Evolutionary conservation across 2,888 invertebrate species (phyloP).

Genomic region (Craniophora ligustri): DNA sequence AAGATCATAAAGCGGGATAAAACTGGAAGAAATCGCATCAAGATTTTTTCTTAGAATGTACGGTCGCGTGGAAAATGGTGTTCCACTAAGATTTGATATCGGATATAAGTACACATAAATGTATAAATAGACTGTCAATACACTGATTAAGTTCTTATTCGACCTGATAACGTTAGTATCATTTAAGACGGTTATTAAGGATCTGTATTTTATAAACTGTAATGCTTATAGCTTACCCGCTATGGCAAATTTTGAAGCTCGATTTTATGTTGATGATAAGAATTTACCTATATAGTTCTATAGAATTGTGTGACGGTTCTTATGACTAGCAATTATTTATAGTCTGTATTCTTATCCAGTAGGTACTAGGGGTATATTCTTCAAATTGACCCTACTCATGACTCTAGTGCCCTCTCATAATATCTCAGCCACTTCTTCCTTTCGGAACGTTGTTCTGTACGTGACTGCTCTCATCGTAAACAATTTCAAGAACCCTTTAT

Average conservation of each 20-base stretch:
- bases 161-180: constrained; percentile 13
- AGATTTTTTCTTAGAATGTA: constrained; percentile 30
- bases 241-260: too few relatives aligned
- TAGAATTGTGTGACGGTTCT: too few relatives aligned
- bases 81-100: constrained; percentile 11
- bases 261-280: too few relatives aligned
- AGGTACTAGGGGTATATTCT: not conserved
- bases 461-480: not conserved
- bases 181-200: constrained; percentile 19
- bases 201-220: too few relatives aligned
- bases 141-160: constrained; percentile 21
- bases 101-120: constrained; percentile 23
- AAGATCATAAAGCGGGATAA: constrained; percentile 56
- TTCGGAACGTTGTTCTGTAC: not conserved
- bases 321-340: not conserved
- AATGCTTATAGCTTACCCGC: too few relatives aligned
- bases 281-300: too few relatives aligned
- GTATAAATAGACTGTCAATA: constrained; percentile 12
- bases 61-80: constrained; percentile 26
- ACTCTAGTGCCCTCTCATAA: too few relatives aligned
- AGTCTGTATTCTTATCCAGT: not conserved
- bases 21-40: constrained; percentile 45
- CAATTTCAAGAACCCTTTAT: too few relatives aligned
- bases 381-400: not conserved
- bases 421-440: too few relatives aligned